Base-by-base conservation (phyloP, 2,113 vertebrate species). In the Lophochroa leadbeateri region DNA sequence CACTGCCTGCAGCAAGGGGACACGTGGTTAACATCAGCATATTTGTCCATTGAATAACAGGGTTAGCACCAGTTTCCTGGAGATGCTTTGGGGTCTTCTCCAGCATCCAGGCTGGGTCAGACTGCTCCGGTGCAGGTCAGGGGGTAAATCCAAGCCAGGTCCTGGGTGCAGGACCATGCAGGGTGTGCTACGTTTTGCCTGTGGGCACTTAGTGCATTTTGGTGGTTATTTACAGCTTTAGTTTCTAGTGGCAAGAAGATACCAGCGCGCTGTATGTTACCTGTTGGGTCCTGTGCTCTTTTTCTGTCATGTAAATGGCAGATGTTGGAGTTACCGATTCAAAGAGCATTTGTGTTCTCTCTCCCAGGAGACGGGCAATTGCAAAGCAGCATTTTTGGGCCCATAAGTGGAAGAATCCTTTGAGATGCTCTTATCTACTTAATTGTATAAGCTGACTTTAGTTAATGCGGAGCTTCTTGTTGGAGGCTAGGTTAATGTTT, bases 121-220 rank as follows among this genome's bases (percentile, higher is more conserved):
- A 43, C 39, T 79, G 57, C 29, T 23, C 11, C 72, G 41, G 86
- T 8, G 5, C 35, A 25, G 61, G 43, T 10, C 0, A 1, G 3
- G 17, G 35, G 39, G 17, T 18, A 24, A 43, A 58, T 46, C 53
- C 4, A 58, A 37, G 69, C 57, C 57, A 20, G 25, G 13, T 19
- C 24, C 52, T 0, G 0, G 20, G 15, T 29, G 67, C 63, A 35
- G 70, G n/a, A 39, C 16, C 27, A 1, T 0, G 1, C 29, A 37
- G 90, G 50, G 24, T 17, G 46, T 27, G 27, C 82, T 78, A 23
- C 7, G 20, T 44, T 68, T 55, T 84, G 41, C 28, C 71, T 25
- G 13, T 28, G 39, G 21, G 12, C 31, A 20, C 12, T 1, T 2
- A 2, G 13, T 44, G 46, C 13, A 1, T 55, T 53, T 17, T 0